Evolutionary conservation across 2,888 invertebrate genomes (phyloP), one percentile per base, ranked within the genome.

Genomic region (Cosmorhoe ocellata): DNA sequence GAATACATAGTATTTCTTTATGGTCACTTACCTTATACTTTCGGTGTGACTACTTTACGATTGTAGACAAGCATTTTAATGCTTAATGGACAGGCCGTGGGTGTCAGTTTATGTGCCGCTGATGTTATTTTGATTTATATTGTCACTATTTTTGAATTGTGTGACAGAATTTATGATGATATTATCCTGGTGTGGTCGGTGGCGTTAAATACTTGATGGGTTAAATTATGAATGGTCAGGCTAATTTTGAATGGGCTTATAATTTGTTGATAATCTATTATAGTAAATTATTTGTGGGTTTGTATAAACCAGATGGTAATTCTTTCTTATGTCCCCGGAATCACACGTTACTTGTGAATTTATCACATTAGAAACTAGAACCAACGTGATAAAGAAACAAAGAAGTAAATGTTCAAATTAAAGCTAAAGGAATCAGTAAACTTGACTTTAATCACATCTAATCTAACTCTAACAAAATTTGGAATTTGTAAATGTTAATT

Each of bases 81-180:
- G 51, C 47, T 30, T 36, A 57, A 53, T 43, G 51, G 40, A 49
- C 39, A 38, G 40, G 14, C 32, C 45, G 61, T 58, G 41, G 61
- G 58, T 46, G 55, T 48, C 43, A 47, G 52, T 58, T 58, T 61
- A 58, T 57, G 56, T 55, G 31, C 50, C 36, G 53, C 47, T 61
- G 61, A 61, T 59, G 53, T 53, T 41, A 51, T 51, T 55, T 43
- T 61, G 61, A 61, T 61, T 59, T 61, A 61, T 40, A 47, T 39
- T 51, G 50, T 45, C 48, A 51, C 18, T 51, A 52, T 57, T 61
- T 58, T 58, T 51, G 55, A 42, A 51, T 55, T 31, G 49, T 51
- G 36, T 32, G 33, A 41, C 39, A 28, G 30, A 37, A 55, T 61
- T 61, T 61, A 61, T 41, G 54, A 51, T 37, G 51, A 48, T 52